These are phyloP conservation scores for Smittia sp. DNA, from an alignment of 2,888 invertebrate species.

Conservation along the genomic window DNA sequence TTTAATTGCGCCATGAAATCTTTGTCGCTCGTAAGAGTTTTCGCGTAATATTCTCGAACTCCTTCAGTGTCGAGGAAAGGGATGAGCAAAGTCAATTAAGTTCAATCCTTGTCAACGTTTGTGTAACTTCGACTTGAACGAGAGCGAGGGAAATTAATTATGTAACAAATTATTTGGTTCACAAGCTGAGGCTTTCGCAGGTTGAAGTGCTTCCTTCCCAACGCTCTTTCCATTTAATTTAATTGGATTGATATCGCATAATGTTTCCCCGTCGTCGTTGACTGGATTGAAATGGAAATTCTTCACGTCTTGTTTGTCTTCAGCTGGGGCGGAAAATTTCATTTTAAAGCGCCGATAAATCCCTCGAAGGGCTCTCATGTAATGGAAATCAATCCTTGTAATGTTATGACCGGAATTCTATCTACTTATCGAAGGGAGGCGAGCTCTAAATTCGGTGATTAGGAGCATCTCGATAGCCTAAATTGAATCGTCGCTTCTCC, in stretches of 20 bases:
- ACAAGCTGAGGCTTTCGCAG: no score
- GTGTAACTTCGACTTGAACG: background rate
- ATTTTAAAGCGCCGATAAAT: no score
- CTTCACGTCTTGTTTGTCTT: no score
- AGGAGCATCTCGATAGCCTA: constrained; percentile 4
- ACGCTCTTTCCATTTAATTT: constrained; percentile 20
- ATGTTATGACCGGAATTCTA: background rate
- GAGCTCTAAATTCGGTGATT: background rate
- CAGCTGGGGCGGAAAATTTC: no score
- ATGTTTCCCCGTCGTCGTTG: no score
- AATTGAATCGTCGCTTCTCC: background rate
- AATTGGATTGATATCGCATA: constrained; percentile 19
- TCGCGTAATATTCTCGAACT: no score
- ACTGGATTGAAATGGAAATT: no score
- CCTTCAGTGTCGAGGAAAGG: no score
- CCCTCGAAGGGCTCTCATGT: background rate
- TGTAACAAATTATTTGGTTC: background rate
- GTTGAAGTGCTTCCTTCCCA: no score
- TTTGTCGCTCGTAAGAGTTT: background rate
- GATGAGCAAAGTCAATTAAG: no score
- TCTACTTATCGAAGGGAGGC: background rate
- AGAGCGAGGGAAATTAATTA: background rate
- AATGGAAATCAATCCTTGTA: background rate
- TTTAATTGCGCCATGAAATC: constrained; percentile 6
- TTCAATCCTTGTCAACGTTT: no score